These are phyloP conservation scores for Meriones psammophilus DNA, from an alignment of 2,797 vertebrate genomes.

Conservation along the genomic window DNA sequence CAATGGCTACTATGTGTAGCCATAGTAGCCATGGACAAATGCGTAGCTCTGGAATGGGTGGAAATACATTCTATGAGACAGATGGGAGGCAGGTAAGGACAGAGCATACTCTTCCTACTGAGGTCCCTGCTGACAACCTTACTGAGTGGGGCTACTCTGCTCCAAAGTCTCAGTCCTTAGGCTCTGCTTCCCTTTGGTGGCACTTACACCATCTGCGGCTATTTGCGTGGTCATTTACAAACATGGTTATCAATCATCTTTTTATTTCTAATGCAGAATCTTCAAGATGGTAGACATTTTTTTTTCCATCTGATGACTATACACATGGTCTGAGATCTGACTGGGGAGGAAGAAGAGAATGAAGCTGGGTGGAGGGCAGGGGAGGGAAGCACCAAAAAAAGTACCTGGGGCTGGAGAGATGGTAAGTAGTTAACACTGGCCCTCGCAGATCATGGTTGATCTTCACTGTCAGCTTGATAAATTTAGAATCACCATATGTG, in stretches of 20 bases:
- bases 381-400: too few relatives aligned
- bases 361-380: too few relatives aligned
- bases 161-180: neutral
- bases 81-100: neutral
- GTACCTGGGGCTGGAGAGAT: neutral
- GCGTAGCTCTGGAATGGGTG: neutral
- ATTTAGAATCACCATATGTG: neutral
- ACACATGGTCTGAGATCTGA: neutral
- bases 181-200: neutral
- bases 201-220: rapidly evolving
- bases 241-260: rapidly evolving
- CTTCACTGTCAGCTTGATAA: neutral
- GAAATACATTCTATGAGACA: too few relatives aligned
- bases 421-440: neutral
- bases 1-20: too few relatives aligned
- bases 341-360: neutral
- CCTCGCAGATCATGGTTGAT: neutral
- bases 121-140: neutral
- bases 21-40: too few relatives aligned
- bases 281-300: neutral
- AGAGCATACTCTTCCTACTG: rapidly evolving
- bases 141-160: neutral
- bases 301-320: neutral
- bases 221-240: rapidly evolving
- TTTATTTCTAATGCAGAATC: neutral